These are phyloP conservation scores for Dunckerocampus dactyliophorus DNA, from an alignment of 2,113 vertebrate genomes.

Conservation along the genomic window DNA sequence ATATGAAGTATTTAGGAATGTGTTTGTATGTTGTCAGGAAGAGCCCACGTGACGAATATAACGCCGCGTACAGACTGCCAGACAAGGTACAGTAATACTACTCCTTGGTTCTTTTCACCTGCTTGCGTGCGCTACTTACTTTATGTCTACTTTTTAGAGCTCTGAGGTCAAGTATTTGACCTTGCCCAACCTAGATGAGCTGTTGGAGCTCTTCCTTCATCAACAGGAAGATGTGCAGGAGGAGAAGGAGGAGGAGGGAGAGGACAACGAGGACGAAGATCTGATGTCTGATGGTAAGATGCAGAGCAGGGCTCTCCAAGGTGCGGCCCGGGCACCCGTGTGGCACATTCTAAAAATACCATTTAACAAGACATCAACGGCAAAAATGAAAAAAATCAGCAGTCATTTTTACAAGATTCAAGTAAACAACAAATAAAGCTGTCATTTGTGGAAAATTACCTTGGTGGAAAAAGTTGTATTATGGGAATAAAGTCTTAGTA, in stretches of 20 bases:
- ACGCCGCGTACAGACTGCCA: slow-evolving; percentile 68
- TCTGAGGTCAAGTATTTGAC: slow-evolving; percentile 78
- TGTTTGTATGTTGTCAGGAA: slow-evolving; percentile 51
- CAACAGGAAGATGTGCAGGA: slow-evolving; percentile 50
- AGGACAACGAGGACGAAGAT: slow-evolving; percentile 53
- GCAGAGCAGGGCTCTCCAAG: not conserved
- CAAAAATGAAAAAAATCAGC: no score
- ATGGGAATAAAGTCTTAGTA: no score
- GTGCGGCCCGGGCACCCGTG: no score
- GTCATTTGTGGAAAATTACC: no score
- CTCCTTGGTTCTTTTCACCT: not conserved
- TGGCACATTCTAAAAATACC: no score
- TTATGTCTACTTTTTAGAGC: slow-evolving; percentile 56
- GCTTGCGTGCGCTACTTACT: not conserved
- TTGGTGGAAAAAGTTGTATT: no score
- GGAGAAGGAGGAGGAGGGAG: slow-evolving; percentile 26
- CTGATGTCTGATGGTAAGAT: not conserved
- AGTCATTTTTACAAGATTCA: no score
- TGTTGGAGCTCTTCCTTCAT: slow-evolving; percentile 73
- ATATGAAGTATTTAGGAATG: no score
- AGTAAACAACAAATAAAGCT: no score
- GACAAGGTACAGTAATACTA: slow-evolving; percentile 54
- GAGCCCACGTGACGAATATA: slow-evolving; percentile 59
- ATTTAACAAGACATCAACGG: no score
- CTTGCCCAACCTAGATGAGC: slow-evolving; percentile 76